These are phyloP conservation scores for Calypte anna DNA, from an alignment of 2,113 vertebrate genomes.

Conservation along the genomic window DNA sequence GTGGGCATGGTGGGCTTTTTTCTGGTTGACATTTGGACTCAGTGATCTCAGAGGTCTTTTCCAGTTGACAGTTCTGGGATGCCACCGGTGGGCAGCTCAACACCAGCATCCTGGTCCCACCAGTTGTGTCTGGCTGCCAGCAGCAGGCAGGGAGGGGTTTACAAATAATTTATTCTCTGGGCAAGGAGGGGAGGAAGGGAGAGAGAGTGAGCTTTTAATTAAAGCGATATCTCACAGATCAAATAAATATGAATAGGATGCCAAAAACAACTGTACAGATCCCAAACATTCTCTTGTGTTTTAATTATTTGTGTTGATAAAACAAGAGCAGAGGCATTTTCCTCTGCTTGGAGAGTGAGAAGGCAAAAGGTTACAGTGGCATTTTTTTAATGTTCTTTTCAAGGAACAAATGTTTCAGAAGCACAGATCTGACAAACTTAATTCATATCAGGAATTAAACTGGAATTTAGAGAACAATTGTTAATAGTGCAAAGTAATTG, in stretches of 20 bases:
- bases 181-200: background rate
- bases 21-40: too few relatives aligned
- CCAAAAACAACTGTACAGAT: conserved; percentile 48
- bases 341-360: background rate
- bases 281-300: conserved; percentile 62
- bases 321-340: conserved; percentile 25
- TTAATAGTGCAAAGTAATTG: conserved; percentile 69
- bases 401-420: conserved; percentile 47
- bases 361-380: conserved; percentile 38
- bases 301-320: conserved; percentile 64
- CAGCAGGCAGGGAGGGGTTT: background rate
- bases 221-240: conserved; percentile 62
- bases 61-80: too few relatives aligned
- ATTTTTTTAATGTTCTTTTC: conserved; percentile 39
- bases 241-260: conserved; percentile 68
- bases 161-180: conserved; percentile 47
- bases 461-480: conserved; percentile 64
- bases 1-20: too few relatives aligned
- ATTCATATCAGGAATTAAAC: conserved; percentile 58
- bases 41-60: too few relatives aligned
- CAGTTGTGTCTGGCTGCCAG: accelerated
- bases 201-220: conserved; percentile 52
- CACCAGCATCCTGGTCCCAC: background rate
- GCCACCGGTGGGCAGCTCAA: accelerated
- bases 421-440: conserved; percentile 60